Evolutionary conservation across 2,797 vertebrate species (phyloP).

Genomic region (Liasis olivaceus): DNA sequence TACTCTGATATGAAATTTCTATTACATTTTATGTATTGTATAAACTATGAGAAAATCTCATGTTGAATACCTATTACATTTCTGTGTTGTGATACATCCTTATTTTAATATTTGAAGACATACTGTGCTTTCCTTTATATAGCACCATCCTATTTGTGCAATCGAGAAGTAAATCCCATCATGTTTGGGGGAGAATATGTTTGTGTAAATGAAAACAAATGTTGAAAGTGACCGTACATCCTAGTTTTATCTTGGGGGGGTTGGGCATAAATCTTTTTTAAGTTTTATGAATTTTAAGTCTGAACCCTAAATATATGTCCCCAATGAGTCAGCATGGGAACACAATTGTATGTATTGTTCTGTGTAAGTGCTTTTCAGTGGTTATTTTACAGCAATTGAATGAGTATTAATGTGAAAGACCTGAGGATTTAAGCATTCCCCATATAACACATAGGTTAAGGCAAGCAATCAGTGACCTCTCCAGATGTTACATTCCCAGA

Average conservation of each 20-base stretch:
- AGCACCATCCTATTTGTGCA: too few species aligned
- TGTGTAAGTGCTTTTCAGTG: neutral
- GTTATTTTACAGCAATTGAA: neutral
- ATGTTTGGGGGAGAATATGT: too few species aligned
- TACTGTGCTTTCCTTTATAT: neutral
- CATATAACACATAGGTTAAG: neutral
- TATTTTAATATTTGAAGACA: neutral
- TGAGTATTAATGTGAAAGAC: neutral
- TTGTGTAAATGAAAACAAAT: too few species aligned
- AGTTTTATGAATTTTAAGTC: neutral
- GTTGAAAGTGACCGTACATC: too few species aligned
- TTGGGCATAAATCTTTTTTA: too few species aligned
- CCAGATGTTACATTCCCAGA: too few species aligned
- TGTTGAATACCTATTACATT: neutral
- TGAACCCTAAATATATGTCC: too few species aligned
- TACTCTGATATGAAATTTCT: neutral
- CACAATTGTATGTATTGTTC: too few species aligned
- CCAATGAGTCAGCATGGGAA: too few species aligned
- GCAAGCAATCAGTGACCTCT: too few species aligned
- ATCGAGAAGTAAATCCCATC: too few species aligned
- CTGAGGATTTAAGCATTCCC: neutral
- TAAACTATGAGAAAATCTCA: neutral
- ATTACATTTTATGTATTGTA: neutral
- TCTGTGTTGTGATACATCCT: neutral
- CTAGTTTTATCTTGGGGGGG: too few species aligned